Base-by-base conservation (phyloP, 1,140 invertebrate species). In the Drosophila pseudoobscura region DNA sequence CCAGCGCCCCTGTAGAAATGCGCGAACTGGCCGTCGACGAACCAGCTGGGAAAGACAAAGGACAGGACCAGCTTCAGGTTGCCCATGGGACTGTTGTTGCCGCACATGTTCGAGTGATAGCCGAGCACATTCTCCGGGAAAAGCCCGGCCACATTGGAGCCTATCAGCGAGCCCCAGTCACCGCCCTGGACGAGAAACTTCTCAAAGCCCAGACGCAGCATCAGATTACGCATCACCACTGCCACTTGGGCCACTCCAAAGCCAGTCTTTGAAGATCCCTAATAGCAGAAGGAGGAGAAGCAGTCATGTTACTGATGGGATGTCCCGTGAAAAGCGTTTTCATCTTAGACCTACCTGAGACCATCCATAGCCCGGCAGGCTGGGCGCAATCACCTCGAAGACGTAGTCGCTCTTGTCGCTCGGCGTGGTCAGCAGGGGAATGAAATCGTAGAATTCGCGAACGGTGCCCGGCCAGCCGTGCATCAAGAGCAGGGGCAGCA, bases 381-480 rank as follows among this genome's bases (percentile, higher is more conserved):
- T 96, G 2, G 96, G 96, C 6, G 94, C 94, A 17, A 98, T 93
- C 1, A 97, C 92, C 91, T 97, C 96, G 75, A 97, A 95, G 1
- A 95, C 95, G 77, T 96, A 94, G 70, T 95, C 92, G 45, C 93
- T 92, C 7, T 93, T 93, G 29, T 92, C 90, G 50, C 92, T 91
- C 4, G 94, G 92, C 1, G 92, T 93, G 0, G 94, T 95, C 1
- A 97, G 91, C 4, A 95, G 57, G 0, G 96, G 96, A 51, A 96
- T 95, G 1, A 97, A 92, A 78, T 97, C 95, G 71, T 96, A 96
- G 89, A 98, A 98, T 91, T 98, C 97, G 8, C 95, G 93, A 2
- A 98, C 93, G 0, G 96, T 96, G 26, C 97, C 97, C 2, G 97
- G 97, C 97, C 97, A 99, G 13, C 97, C 97, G 83, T 98, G 97